Percentiles rank a stretch among this genome's conserved stretches.
Evolutionary conservation across 2,113 vertebrate genomes (phyloP).

Genomic region (Rhinopomastus cyanomelas): DNA sequence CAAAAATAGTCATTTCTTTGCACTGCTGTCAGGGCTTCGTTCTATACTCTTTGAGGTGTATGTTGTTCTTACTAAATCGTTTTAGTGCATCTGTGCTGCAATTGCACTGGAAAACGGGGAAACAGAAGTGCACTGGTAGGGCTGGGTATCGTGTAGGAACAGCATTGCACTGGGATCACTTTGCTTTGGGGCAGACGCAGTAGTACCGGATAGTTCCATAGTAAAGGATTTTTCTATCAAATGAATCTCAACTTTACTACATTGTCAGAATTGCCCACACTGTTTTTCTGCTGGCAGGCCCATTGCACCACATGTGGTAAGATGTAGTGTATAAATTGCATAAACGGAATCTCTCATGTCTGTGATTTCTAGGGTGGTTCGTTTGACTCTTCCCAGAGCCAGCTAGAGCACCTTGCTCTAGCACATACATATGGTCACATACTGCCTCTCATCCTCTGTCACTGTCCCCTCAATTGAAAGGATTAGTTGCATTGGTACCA

Average conservation of each 20-base stretch:
- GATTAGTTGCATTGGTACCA: background rate
- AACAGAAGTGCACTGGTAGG: background rate
- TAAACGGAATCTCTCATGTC: background rate
- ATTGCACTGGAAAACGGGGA: background rate
- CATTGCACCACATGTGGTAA: background rate
- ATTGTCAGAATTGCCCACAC: background rate
- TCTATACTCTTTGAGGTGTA: background rate
- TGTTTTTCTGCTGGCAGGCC: background rate
- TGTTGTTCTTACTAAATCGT: background rate
- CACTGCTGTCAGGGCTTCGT: background rate
- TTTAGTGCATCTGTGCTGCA: background rate
- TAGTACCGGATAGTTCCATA: slow-evolving; percentile 11
- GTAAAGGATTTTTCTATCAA: slow-evolving; percentile 12
- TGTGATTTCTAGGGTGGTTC: background rate
- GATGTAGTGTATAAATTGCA: background rate
- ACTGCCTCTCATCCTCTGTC: background rate
- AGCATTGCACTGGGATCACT: background rate
- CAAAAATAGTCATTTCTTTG: background rate
- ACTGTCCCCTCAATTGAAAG: background rate
- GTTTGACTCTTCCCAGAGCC: background rate
- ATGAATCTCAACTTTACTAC: background rate
- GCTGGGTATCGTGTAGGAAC: background rate
- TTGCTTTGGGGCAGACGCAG: background rate
- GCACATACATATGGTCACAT: background rate
- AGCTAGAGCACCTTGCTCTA: background rate